Evolutionary conservation across 2,797 vertebrate genomes (phyloP), one percentile per base, ranked within the genome.

Genomic region (Neostethus bicornis): DNA sequence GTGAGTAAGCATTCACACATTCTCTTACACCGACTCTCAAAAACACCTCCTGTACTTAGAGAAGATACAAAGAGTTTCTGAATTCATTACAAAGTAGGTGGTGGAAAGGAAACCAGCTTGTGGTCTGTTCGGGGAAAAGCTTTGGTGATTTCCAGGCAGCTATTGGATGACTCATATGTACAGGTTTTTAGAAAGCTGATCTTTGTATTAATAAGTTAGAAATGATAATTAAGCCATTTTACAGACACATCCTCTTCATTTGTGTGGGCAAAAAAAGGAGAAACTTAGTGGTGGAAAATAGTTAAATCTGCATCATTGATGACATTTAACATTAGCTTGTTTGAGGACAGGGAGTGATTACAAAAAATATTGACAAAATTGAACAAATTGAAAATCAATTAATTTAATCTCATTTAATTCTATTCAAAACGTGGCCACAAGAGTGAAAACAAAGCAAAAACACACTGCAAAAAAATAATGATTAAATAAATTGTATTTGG

Each of bases 241-340:
- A 8, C 48, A 63, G 58, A 70, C 4, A 11, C 24, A 43, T 21
- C n/a, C 31, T 66, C n/a, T 55, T 51, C 3, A 51, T 73, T 53
- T 51, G 13, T 20, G n/a, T n/a, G n/a, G n/a, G n/a, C 39, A 9
- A 19, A 35, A 31, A 66, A 44, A 43, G 46, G 37, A 56, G 23
- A 32, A 24, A 20, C 43, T 46, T 34, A 44, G 25, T 56, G 42
- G 16, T 34, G 43, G 60, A 32, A 57, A 21, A 72, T 63, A 73
- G 76, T 80, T 75, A 73, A 72, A 88, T 90, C 90, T 85, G 84
- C 84, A 89, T 90, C 90, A 90, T 86, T 88, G 87, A 90, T 75
- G 55, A 60, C 60, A 63, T 34, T 34, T 67, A 65, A 71, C 46
- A 65, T 44, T 60, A 62, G 67, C 59, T 59, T 54, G 81, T 84